Conservation (phyloP, 2,113 vertebrate species). For the Pterophyllum scalare region DNA sequence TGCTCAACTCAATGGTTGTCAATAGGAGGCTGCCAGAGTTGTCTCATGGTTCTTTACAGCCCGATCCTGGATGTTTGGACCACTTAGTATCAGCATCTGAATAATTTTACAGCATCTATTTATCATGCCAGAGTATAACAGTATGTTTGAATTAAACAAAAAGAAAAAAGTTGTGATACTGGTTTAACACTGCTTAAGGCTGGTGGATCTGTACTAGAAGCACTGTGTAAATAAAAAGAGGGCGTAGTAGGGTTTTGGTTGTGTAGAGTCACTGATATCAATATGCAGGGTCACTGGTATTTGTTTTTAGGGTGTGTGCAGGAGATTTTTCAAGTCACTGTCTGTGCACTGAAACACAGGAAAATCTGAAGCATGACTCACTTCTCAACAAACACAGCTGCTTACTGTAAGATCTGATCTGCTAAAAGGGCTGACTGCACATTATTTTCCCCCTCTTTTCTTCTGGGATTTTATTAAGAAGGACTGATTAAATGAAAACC, state of each 20-base stretch:
- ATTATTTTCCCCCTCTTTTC: conserved; percentile 49
- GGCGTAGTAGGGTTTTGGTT: conserved; percentile 46
- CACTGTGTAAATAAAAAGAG: conserved; percentile 53
- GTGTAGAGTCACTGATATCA: conserved; percentile 63
- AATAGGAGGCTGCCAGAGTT: conserved; percentile 72
- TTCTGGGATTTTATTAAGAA: conserved; percentile 68
- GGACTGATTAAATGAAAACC: conserved; percentile 71
- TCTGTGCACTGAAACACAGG: conserved; percentile 74
- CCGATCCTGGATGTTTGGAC: conserved; percentile 55
- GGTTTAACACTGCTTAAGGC: conserved; percentile 9
- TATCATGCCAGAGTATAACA: conserved; percentile 18
- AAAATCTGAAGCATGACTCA: conserved; percentile 81
- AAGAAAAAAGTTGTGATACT: conserved; percentile 12
- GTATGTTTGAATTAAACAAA: conserved; percentile 6
- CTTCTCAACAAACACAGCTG: conserved; percentile 77
- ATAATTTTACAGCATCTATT: conserved; percentile 42
- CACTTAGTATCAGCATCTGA: conserved; percentile 59
- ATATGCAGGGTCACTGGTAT: conserved; percentile 71
- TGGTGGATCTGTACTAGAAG: conserved; percentile 31
- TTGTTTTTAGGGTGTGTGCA: conserved; percentile 80
- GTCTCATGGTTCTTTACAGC: conserved; percentile 58
- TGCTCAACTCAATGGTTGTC: conserved; percentile 73
- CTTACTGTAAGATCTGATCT: conserved; percentile 75
- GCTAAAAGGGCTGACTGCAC: conserved; percentile 70
- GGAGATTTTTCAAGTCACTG: conserved; percentile 78